These are phyloP conservation scores for Teinopalpus imperialis DNA, from an alignment of 2,888 invertebrate species.

Conservation along the genomic window DNA sequence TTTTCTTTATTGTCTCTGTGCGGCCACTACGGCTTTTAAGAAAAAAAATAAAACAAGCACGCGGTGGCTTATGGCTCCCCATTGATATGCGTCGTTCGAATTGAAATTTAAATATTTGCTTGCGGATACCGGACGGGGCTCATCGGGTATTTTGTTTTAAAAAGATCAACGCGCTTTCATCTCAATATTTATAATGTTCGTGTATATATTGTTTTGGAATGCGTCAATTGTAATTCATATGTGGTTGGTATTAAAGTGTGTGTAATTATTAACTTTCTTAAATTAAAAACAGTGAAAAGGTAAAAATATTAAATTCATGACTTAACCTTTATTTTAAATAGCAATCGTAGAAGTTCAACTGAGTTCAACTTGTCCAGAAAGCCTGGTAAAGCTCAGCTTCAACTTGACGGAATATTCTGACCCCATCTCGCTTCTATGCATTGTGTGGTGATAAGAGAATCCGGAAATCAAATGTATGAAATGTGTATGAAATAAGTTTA, in stretches of 20 bases:
- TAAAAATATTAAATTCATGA: too few relatives aligned
- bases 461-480: too few relatives aligned
- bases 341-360: too few relatives aligned
- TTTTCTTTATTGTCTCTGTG: constrained; percentile 80
- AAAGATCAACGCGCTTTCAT: constrained; percentile 65
- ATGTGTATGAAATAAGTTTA: too few relatives aligned
- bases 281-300: too few relatives aligned
- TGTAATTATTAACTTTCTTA: too few relatives aligned
- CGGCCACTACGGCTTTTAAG: constrained; percentile 58
- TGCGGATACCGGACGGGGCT: constrained; percentile 68
- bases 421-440: too few relatives aligned
- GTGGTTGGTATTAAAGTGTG: neutral
- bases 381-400: too few relatives aligned
- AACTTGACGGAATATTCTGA: too few relatives aligned
- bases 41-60: constrained; percentile 46
- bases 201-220: constrained; percentile 27
- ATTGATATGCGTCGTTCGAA: constrained; percentile 81
- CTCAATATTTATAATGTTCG: constrained; percentile 73
- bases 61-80: constrained; percentile 81
- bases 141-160: constrained; percentile 70
- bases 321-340: too few relatives aligned
- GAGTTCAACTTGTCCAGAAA: too few relatives aligned
- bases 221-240: constrained; percentile 8
- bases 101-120: constrained; percentile 82
- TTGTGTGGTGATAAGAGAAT: too few relatives aligned